These are phyloP conservation scores for Cygnus olor DNA, from an alignment of 2,797 vertebrate genomes.

Conservation along the genomic window DNA sequence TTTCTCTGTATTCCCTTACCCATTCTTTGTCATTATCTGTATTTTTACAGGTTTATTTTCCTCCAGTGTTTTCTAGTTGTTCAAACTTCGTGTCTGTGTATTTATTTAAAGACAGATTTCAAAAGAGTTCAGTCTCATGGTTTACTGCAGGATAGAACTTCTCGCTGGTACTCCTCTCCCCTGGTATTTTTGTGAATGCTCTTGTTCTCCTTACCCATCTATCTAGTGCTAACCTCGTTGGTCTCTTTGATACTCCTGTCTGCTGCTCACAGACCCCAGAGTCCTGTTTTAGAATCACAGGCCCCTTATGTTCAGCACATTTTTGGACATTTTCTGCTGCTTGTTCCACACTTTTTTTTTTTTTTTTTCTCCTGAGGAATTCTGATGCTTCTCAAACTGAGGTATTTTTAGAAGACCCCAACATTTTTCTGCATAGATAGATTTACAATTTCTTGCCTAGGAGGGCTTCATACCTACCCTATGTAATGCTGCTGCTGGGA, in stretches of 20 bases:
- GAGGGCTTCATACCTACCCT: neutral
- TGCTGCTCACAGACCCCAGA: conserved; percentile 14
- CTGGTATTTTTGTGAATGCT: neutral
- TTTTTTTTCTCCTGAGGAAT: neutral
- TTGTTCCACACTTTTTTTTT: neutral
- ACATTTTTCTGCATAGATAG: neutral
- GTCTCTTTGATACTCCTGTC: conserved; percentile 3
- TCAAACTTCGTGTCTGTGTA: conserved; percentile 56
- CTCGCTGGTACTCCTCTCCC: conserved; percentile 46
- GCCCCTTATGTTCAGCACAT: neutral
- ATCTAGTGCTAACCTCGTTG: neutral
- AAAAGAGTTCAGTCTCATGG: conserved; percentile 41
- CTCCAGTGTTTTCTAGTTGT: conserved; percentile 59
- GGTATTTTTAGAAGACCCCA: neutral
- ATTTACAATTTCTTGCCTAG: neutral
- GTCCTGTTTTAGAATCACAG: conserved; percentile 24
- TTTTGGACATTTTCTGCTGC: conserved; percentile 33
- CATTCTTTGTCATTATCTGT: conserved; percentile 57
- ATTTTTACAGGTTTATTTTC: conserved; percentile 65
- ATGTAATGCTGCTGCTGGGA: accelerated
- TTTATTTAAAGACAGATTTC: conserved; percentile 65
- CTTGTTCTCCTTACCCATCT: conserved; percentile 41
- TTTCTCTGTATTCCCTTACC: conserved; percentile 52
- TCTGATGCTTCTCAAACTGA: neutral
- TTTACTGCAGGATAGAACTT: conserved; percentile 59